Evolutionary conservation across 2,113 vertebrate genomes (phyloP), one percentile per base, ranked within the genome.

Genomic region (Equus przewalskii): DNA sequence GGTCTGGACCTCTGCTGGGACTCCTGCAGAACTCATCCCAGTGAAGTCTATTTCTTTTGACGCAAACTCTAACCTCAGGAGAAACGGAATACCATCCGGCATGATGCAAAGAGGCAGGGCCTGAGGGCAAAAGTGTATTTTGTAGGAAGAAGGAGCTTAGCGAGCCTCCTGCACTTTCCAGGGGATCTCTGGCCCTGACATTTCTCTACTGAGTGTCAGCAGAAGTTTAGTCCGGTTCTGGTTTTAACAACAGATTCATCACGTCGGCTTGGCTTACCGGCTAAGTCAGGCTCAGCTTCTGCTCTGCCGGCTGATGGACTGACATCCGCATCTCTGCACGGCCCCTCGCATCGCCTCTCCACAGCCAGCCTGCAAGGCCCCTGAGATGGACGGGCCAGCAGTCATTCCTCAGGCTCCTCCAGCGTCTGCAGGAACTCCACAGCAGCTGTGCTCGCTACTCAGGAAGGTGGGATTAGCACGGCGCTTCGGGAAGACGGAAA

Each of bases 41-140:
- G 76, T 76, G 58, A 98, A 91, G 91, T 92, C 51, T 86, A 97
- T 86, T 94, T 81, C 65, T 97, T 95, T 93, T 91, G 96, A 97
- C 96, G 89, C 91, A 94, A 96, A 91, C 92, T 56, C n/a, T 81
- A 97, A 89, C 94, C 97, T 97, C 92, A 91, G 64, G 95, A 94
- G 88, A 97, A 97, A 79, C 13, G 73, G 49, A 96, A 97, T 36
- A 75, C 12, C 96, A 95, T 97, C 79, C 85, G 83, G 82, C 69
- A 44, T 64, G 92, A 96, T 73, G 56, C 81, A 92, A 96, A 97
- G 94, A 97, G 91, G 72, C 81, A 95, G 67, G 56, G 83, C 96
- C 92, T 84, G 44, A 30, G 33, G 95, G 96, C 15, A 85, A 79
- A 97, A 79, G 33, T 93, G 36, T 91, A 58, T 95, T 98, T 96